Evolutionary conservation across 2,113 vertebrate species (phyloP), one percentile per base, ranked within the genome.

Genomic region (Chitala chitala): DNA sequence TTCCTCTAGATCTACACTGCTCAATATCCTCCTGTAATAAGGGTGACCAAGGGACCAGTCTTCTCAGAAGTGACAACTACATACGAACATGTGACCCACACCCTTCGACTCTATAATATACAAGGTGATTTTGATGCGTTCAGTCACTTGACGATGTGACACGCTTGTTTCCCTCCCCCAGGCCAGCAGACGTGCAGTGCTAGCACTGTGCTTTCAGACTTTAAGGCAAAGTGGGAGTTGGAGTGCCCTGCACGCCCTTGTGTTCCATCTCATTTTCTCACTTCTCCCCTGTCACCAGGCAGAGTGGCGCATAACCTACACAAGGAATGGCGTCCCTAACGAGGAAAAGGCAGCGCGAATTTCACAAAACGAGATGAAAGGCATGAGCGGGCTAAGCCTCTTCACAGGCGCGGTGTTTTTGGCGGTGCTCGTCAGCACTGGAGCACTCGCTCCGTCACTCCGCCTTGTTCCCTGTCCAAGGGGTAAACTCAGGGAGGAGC

Each of bases 31-130:
- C 93, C 94, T 46, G 76, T 89, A 65, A 78, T 98, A 66, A 89
- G 91, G 77, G 89, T 98, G 78, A 86, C 89, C 33, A 88, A 78
- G 78, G 96, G 96, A 73, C 90, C 69, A 0, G 73, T 98, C 79
- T 98, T 93, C 82, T 95, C 93, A 17, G 96, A 97, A 76, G 89
- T 97, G 81, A 92, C 92, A 68, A 92, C 89, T 77, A 90, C 87
- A 82, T 93, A 92, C 69, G 82, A 76, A 40, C 94, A 95, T 0
- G 76, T 98, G 72, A 92, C 88, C 8, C 95, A 98, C 80, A 93
- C 84, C 1, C 69, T 89, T 6, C 87, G 94, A 9, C 86, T 98
- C 1, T 94, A 91, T 77, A 89, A 94, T 69, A 68, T 92, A 33
- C 89, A 89, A 0, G 95, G 96, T 98, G 91, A 40, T 8, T 51